These are phyloP conservation scores for Heliconius sara DNA, from an alignment of 2,888 invertebrate species.

Conservation along the genomic window DNA sequence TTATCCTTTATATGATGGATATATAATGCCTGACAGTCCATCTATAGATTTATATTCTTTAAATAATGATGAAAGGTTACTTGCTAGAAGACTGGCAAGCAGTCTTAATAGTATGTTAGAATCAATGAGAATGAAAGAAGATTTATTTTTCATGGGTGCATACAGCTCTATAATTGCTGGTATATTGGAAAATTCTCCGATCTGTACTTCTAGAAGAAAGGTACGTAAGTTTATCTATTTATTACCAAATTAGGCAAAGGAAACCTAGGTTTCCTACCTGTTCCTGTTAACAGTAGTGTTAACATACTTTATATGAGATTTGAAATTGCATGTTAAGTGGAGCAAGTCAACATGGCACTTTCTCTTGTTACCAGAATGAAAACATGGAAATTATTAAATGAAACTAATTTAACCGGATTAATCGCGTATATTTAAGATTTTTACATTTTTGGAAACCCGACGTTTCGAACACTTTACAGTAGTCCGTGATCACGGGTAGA, in stretches of 20 bases:
- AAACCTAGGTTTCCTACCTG: too few relatives aligned
- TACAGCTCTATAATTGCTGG: constrained; percentile 85
- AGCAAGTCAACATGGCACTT: background rate
- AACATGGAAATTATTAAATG: background rate
- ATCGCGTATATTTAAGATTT: too few relatives aligned
- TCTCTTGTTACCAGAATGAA: too few relatives aligned
- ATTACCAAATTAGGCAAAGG: too few relatives aligned
- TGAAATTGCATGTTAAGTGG: background rate
- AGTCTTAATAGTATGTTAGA: constrained; percentile 82
- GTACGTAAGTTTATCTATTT: constrained; percentile 57
- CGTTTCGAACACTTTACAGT: too few relatives aligned
- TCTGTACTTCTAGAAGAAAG: constrained; percentile 82
- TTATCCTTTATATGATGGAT: constrained; percentile 80
- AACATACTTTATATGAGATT: too few relatives aligned
- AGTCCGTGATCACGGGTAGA: too few relatives aligned
- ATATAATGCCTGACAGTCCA: constrained; percentile 62
- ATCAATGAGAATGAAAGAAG: constrained; percentile 85
- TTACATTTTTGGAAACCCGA: too few relatives aligned
- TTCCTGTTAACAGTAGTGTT: too few relatives aligned
- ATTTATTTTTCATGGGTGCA: constrained; percentile 86
- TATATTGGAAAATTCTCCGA: constrained; percentile 83
- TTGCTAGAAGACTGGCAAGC: constrained; percentile 76
- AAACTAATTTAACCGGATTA: too few relatives aligned
- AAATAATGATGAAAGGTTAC: constrained; percentile 67
- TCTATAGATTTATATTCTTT: constrained; percentile 71